Evolutionary conservation across 2,113 vertebrate genomes (phyloP).

Genomic region (Actenoides hombroni): DNA sequence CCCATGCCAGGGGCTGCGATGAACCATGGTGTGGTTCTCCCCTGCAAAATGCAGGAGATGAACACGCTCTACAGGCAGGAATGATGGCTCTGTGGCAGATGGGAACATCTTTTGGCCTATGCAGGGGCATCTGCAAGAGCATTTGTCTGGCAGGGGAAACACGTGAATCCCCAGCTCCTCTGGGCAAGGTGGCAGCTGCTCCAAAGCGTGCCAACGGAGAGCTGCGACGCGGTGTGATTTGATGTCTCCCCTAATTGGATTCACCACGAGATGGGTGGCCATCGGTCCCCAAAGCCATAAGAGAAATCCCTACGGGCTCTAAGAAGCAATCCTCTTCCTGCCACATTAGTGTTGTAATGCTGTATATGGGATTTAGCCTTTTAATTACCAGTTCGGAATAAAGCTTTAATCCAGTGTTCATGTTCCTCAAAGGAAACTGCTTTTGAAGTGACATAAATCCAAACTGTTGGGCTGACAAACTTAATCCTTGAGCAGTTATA

Average conservation of each 20-base stretch:
- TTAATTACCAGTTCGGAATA: conserved; percentile 67
- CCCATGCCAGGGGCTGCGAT: neutral
- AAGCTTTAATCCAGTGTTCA: conserved; percentile 51
- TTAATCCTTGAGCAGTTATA: neutral
- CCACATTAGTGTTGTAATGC: conserved; percentile 54
- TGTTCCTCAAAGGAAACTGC: conserved; percentile 39
- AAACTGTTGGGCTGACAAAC: neutral
- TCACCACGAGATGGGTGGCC: conserved; percentile 31
- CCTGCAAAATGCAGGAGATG: neutral
- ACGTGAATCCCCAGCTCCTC: neutral
- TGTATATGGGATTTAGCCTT: conserved; percentile 56
- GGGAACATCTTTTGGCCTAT: neutral
- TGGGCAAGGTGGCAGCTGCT: neutral
- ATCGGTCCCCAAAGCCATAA: conserved; percentile 33
- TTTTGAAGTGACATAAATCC: conserved; percentile 50
- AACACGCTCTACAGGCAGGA: neutral
- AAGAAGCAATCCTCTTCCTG: conserved; percentile 64
- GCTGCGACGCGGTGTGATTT: neutral
- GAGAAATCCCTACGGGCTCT: conserved; percentile 13
- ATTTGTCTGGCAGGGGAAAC: neutral
- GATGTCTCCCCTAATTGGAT: conserved; percentile 14
- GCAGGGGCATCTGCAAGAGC: neutral
- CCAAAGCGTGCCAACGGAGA: conserved; percentile 21
- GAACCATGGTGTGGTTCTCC: neutral
- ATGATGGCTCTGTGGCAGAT: neutral